Evolutionary conservation across 1,140 invertebrate species (phyloP).

Genomic region (Gryon sp.): DNA sequence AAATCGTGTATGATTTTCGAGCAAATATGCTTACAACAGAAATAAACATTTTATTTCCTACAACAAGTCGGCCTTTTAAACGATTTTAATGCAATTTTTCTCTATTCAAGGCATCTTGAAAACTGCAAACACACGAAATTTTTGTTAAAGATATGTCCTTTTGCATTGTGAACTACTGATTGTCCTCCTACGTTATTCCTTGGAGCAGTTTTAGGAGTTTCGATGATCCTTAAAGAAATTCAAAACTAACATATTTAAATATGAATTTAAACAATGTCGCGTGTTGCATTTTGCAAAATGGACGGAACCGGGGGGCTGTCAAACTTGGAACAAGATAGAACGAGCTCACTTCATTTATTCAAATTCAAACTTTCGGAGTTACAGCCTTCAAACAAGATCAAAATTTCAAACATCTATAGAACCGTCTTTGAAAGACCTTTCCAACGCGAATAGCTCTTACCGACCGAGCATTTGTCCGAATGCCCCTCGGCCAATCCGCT

Average conservation of each 20-base stretch:
- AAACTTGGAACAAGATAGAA: slow-evolving; percentile 43
- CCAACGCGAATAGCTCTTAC: slow-evolving; percentile 41
- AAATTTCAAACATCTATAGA: slow-evolving; percentile 61
- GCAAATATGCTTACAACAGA: too few relatives aligned
- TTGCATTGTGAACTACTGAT: slow-evolving; percentile 2
- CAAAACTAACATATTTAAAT: slow-evolving; percentile 52
- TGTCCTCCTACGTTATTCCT: slow-evolving; percentile 38
- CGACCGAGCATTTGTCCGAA: slow-evolving; percentile 58
- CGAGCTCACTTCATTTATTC: slow-evolving; percentile 59
- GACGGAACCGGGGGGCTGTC: slow-evolving; percentile 2
- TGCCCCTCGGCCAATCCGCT: slow-evolving; percentile 57
- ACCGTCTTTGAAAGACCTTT: slow-evolving; percentile 52
- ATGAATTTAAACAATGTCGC: slow-evolving; percentile 20
- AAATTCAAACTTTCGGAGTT: slow-evolving; percentile 62
- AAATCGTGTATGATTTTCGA: too few relatives aligned
- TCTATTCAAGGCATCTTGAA: too few relatives aligned
- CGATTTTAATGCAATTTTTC: too few relatives aligned
- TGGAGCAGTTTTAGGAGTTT: slow-evolving; percentile 25
- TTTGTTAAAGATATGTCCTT: too few relatives aligned
- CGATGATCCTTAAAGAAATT: slow-evolving; percentile 44
- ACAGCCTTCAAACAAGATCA: slow-evolving; percentile 61
- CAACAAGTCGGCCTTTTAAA: too few relatives aligned
- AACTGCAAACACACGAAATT: slow-evolving; percentile 1
- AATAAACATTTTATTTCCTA: too few relatives aligned
- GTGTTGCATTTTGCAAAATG: slow-evolving; percentile 45